Evolutionary conservation across 2,888 invertebrate genomes (phyloP).

Genomic region (Agrotis ipsilon): DNA sequence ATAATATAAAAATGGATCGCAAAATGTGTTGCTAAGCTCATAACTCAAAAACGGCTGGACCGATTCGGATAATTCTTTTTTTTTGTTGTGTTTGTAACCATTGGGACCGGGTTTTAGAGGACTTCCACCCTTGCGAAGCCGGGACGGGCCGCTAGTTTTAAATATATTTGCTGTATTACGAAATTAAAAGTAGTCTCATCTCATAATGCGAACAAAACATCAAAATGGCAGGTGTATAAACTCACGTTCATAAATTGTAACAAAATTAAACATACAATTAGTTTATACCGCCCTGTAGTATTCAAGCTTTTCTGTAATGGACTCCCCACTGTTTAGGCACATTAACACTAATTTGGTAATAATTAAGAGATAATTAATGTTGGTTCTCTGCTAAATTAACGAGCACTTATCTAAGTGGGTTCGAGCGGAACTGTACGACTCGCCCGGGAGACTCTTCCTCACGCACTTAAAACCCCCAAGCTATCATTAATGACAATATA

Average conservation of each 20-base stretch:
- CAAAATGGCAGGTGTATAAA: no score
- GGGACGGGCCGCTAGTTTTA: no score
- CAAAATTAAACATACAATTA: conserved; percentile 3
- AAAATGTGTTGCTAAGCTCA: no score
- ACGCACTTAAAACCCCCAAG: conserved; percentile 4
- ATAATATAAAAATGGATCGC: no score
- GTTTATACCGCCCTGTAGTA: neutral
- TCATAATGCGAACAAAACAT: no score
- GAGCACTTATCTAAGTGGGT: conserved; percentile 32
- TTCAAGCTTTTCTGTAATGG: conserved; percentile 15
- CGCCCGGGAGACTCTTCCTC: conserved; percentile 15
- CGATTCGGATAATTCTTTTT: no score
- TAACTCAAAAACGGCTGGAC: no score
- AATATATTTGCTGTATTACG: no score
- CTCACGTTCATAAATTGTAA: neutral
- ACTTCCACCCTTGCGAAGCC: no score
- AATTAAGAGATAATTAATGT: conserved; percentile 45
- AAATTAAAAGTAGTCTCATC: no score
- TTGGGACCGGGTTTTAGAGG: no score
- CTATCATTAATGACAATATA: conserved; percentile 5
- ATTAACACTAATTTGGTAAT: conserved; percentile 39
- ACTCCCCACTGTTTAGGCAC: conserved; percentile 6
- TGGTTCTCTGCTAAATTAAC: conserved; percentile 32
- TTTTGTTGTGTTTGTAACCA: no score
- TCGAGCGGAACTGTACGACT: conserved; percentile 12